Conservation (phyloP, 1,140 invertebrate species). For the Hyles euphorbiae region DNA sequence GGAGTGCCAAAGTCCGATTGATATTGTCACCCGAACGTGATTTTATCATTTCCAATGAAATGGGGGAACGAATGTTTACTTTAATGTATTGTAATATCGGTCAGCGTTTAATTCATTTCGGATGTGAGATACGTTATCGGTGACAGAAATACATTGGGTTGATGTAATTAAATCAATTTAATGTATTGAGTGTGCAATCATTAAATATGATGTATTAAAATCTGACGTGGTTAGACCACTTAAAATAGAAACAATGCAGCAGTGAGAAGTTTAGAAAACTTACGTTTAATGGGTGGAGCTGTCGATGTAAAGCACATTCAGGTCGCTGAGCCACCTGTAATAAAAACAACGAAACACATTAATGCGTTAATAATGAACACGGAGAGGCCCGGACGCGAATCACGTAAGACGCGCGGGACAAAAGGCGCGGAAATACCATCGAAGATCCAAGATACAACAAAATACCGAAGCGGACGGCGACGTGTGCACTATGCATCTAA, state of each 20-base stretch:
- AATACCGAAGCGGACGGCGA: slow-evolving; percentile 27
- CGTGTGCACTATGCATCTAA: slow-evolving; percentile 50
- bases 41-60: slow-evolving; percentile 13
- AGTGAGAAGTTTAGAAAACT: slow-evolving; percentile 21
- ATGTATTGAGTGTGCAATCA: too few relatives aligned
- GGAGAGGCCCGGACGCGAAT: neutral
- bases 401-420: too few relatives aligned
- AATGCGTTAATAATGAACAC: slow-evolving; percentile 37
- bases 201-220: too few relatives aligned
- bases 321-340: slow-evolving; percentile 53
- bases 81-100: slow-evolving; percentile 21
- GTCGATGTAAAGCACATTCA: slow-evolving; percentile 57
- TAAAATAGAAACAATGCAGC: neutral
- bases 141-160: slow-evolving; percentile 17
- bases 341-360: slow-evolving; percentile 36
- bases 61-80: slow-evolving; percentile 11
- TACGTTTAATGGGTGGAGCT: slow-evolving; percentile 60
- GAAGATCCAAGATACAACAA: slow-evolving; percentile 27
- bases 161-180: slow-evolving; percentile 14
- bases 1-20: slow-evolving; percentile 14
- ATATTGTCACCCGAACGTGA: slow-evolving; percentile 9
- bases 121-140: slow-evolving; percentile 26
- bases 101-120: slow-evolving; percentile 34
- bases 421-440: too few relatives aligned
- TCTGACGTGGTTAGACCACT: too few relatives aligned